Evolutionary conservation across 2,797 vertebrate genomes (phyloP).

Genomic region (Buphagus erythrorhynchus): DNA sequence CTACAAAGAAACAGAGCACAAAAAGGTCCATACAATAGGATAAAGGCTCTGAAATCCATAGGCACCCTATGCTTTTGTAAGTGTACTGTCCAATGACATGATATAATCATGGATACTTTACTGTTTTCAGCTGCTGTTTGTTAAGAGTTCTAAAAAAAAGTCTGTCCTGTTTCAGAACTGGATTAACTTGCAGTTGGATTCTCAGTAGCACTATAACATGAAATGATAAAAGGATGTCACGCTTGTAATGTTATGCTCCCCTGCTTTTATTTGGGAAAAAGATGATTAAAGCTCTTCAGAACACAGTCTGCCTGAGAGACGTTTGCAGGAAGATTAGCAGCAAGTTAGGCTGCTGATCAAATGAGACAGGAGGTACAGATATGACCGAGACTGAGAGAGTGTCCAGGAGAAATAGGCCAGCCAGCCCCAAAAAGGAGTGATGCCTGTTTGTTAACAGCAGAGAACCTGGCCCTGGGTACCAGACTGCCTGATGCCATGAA

Average conservation of each 20-base stretch:
- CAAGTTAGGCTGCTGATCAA: conserved; percentile 13
- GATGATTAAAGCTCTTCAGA: conserved; percentile 26
- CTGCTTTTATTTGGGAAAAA: conserved; percentile 37
- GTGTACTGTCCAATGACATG: not conserved
- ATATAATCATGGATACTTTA: not conserved
- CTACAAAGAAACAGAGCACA: not conserved
- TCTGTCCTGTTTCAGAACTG: not conserved
- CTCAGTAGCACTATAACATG: not conserved
- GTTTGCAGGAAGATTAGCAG: conserved; percentile 1
- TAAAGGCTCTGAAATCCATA: not conserved
- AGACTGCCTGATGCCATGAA: not conserved
- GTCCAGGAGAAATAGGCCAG: not conserved
- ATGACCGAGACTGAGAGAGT: not conserved
- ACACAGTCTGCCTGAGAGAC: not conserved
- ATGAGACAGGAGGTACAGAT: not conserved
- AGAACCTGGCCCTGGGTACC: not conserved
- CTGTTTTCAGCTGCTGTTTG: conserved; percentile 27
- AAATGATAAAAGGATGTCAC: conserved; percentile 32
- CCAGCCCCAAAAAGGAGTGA: not conserved
- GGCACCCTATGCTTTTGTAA: not conserved
- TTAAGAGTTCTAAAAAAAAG: not conserved
- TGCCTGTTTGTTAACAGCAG: not conserved
- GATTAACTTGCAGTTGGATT: not conserved
- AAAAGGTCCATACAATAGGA: not conserved
- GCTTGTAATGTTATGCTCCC: not conserved